phyloP scores from a whole-genome alignment of 2,888 invertebrate species.

The Megamerina dolium region DNA sequence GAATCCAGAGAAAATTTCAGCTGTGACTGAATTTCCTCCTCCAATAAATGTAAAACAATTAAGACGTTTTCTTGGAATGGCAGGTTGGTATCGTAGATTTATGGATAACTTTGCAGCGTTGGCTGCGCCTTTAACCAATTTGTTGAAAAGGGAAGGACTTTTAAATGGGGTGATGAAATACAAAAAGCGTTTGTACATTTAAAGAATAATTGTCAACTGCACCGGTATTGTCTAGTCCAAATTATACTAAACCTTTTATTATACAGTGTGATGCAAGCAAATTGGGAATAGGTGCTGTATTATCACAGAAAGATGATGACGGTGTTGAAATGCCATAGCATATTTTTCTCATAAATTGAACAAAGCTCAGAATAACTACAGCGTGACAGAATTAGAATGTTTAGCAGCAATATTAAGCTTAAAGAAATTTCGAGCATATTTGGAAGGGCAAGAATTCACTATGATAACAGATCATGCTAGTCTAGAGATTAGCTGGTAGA shows the following conservation, averaged over 20 bases:
- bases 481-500: too few relatives aligned
- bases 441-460: conserved; percentile 10
- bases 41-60: conserved; percentile 6
- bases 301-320: conserved; percentile 9
- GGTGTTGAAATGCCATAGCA: conserved; percentile 11
- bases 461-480: conserved; percentile 8
- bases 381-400: conserved; percentile 9
- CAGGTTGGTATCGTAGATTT: conserved; percentile 1
- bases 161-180: neutral
- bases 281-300: conserved; percentile 8
- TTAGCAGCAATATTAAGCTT: conserved; percentile 1
- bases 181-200: conserved; percentile 2
- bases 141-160: conserved; percentile 3
- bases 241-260: conserved; percentile 12
- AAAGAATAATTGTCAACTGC: conserved; percentile 1
- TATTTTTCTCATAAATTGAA: conserved; percentile 14
- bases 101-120: too few relatives aligned
- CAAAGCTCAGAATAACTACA: conserved; percentile 15
- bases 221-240: conserved; percentile 4
- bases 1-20: conserved; percentile 12
- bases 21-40: conserved; percentile 1
- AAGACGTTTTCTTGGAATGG: conserved; percentile 10
- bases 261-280: conserved; percentile 12
- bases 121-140: conserved; percentile 4
- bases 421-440: conserved; percentile 7